Percentiles rank a stretch among this genome's conserved stretches.
These are phyloP conservation scores for Thalassoma bifasciatum DNA, from an alignment of 2,113 vertebrate species.

Conservation along the genomic window DNA sequence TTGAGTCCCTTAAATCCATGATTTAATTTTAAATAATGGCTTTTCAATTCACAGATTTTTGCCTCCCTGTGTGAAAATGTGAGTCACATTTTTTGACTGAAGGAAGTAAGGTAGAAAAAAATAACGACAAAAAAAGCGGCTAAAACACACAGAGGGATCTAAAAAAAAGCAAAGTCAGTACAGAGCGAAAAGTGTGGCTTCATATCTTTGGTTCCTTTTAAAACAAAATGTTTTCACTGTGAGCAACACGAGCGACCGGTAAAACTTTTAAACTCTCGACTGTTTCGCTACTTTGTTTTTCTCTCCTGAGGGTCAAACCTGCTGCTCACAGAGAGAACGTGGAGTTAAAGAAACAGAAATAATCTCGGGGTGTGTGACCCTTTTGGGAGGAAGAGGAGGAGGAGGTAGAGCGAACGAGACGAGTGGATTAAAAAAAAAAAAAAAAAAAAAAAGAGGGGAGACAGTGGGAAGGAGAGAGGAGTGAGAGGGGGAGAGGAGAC, in stretches of 20 bases:
- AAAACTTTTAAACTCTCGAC: neutral
- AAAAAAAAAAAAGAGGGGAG: too few species aligned
- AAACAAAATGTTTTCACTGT: slow-evolving; percentile 22
- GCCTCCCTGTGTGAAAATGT: slow-evolving; percentile 21
- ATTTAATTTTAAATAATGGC: slow-evolving; percentile 59
- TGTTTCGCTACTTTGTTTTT: too few species aligned
- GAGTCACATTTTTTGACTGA: slow-evolving; percentile 37
- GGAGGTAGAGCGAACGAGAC: slow-evolving; percentile 60
- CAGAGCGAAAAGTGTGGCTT: slow-evolving; percentile 22
- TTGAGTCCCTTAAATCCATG: slow-evolving; percentile 28
- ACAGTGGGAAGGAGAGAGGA: neutral
- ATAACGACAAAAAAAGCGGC: neutral
- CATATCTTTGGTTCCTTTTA: slow-evolving; percentile 52
- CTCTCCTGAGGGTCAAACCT: slow-evolving; percentile 14
- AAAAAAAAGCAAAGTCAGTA: slow-evolving; percentile 17
- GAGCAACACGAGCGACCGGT: slow-evolving; percentile 41
- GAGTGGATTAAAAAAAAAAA: slow-evolving; percentile 45
- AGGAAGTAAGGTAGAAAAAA: too few species aligned
- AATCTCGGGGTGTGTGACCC: slow-evolving; percentile 44
- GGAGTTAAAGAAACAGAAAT: neutral
- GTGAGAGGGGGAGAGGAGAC: slow-evolving; percentile 46
- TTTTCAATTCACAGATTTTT: slow-evolving; percentile 55
- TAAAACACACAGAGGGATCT: slow-evolving; percentile 8
- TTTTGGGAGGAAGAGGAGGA: slow-evolving; percentile 9
- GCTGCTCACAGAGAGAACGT: slow-evolving; percentile 10